Base-by-base conservation (phyloP, 2,888 invertebrate species). In the Gibbula magus region DNA sequence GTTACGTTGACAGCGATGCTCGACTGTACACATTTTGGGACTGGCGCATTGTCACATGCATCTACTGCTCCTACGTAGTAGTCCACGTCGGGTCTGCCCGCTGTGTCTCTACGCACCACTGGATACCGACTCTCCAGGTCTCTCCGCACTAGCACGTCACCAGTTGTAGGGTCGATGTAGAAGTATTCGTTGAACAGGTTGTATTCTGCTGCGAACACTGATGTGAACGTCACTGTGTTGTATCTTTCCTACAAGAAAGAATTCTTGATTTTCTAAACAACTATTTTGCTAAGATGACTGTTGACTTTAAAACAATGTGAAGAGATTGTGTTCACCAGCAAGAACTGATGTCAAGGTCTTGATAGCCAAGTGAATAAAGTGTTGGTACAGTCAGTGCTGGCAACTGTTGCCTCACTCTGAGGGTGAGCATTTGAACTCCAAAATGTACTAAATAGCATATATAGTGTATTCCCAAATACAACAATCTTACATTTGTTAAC, bases 1-100 rank as follows among this genome's bases (percentile, higher is more conserved):
- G 85, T 84, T 1, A 91, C 88, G 76, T 82, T 87, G 54, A 91
- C 88, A 2, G 83, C 85, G 1, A 91, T 83, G 73, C 83, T 85
- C 3, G 87, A 88, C 77, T 85, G 84, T 20, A 67, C 51, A 7
- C 84, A 84, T 22, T 66, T 39, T 0, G 81, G 66, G 25, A 8
- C 29, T 0, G 82, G 79, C 25, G 76, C 84, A 25, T 8, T 51
- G 51, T 74, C 74, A 74, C 74, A 74, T 8, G 51, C 74, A 22
- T 39, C 25, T 16, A 74, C 74, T 22, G 45, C 51, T 39, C 74
- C 74, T 13, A 51, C 16, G 16, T 51, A 74, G 2, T 1, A 22
- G 10, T 39, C 25, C 10, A 16, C 0, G 25, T 39, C 39, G 2
- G 39, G 16, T 22, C 39, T 39, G 51, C 39, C 35, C n/a, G 35